A percentile compares a stretch with the other conserved stretches of the same genome.
These are phyloP conservation scores for Machaerirhynchus nigripectus DNA, from an alignment of 2,113 vertebrate species.

Conservation along the genomic window DNA sequence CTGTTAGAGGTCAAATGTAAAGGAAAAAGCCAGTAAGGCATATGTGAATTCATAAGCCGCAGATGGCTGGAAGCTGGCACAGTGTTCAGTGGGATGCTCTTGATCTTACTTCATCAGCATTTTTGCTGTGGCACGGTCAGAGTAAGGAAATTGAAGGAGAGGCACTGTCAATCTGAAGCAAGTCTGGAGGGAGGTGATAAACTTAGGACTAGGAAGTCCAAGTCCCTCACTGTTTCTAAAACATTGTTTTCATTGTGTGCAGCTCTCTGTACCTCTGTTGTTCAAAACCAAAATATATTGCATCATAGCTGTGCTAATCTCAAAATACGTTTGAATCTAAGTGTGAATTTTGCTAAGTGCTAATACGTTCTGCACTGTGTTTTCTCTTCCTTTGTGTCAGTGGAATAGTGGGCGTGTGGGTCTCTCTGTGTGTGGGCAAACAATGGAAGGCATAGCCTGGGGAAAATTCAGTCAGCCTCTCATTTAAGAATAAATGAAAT, in stretches of 20 bases:
- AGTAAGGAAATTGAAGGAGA: neutral
- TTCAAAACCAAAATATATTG: neutral
- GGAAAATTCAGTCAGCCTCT: slow-evolving; percentile 3
- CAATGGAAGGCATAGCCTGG: neutral
- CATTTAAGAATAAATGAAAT: slow-evolving; percentile 58
- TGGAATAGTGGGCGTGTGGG: neutral
- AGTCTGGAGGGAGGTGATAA: neutral
- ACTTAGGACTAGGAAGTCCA: neutral
- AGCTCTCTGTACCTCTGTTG: neutral
- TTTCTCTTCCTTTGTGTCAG: neutral
- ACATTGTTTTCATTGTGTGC: neutral
- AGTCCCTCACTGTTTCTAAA: neutral
- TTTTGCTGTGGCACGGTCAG: neutral
- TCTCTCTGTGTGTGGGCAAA: neutral
- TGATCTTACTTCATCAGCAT: neutral
- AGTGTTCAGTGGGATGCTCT: neutral
- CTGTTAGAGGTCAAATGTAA: neutral
- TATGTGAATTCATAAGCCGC: neutral
- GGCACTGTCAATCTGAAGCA: neutral
- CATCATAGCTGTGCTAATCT: neutral
- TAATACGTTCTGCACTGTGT: neutral
- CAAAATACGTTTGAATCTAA: neutral
- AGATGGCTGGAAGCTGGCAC: neutral
- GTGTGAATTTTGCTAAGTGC: neutral
- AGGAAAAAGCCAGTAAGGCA: neutral